A percentile compares a stretch with the other conserved stretches of the same genome.
Evolutionary conservation across 2,797 vertebrate genomes (phyloP).

Genomic region (Sebastiscus albofasciatus): DNA sequence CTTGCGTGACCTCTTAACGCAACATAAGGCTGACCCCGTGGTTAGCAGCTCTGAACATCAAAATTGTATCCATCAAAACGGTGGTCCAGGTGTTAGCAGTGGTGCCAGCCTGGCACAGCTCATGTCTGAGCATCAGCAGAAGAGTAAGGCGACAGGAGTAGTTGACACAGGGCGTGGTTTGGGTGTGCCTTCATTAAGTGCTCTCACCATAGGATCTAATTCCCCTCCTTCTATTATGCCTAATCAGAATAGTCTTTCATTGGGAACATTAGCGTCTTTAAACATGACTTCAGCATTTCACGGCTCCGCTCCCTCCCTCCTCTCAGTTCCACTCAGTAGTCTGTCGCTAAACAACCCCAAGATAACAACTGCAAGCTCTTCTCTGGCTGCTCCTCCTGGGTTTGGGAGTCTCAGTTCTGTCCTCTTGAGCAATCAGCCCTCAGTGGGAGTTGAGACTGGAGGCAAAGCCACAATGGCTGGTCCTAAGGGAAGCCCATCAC

Average conservation of each 20-base stretch:
- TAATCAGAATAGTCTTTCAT: slow-evolving; percentile 65
- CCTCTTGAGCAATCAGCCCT: slow-evolving; percentile 64
- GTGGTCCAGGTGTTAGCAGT: slow-evolving; percentile 3
- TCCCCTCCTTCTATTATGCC: slow-evolving; percentile 48
- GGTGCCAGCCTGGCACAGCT: slow-evolving; percentile 74
- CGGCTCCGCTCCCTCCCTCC: slow-evolving; percentile 52
- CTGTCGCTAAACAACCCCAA: slow-evolving; percentile 72
- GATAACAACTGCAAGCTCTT: slow-evolving; percentile 27
- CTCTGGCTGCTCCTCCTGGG: slow-evolving; percentile 65
- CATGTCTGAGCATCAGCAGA: slow-evolving; percentile 74
- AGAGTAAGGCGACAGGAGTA: slow-evolving; percentile 26
- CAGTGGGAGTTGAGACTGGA: slow-evolving; percentile 55
- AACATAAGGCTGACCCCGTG: slow-evolving; percentile 39
- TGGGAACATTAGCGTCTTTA: slow-evolving; percentile 67
- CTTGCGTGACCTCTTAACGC: slow-evolving; percentile 70
- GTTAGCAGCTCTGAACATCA: slow-evolving; percentile 29
- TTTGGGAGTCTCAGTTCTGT: slow-evolving; percentile 77
- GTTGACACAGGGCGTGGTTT: slow-evolving; percentile 22
- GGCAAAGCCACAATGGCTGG: slow-evolving; percentile 55
- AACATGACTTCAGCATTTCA: slow-evolving; percentile 45
- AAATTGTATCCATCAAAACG: slow-evolving; percentile 1
- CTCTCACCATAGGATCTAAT: slow-evolving; percentile 37
- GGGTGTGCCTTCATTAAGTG: slow-evolving; percentile 30
- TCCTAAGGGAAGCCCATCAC: slow-evolving; percentile 82
- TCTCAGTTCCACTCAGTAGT: slow-evolving; percentile 78